These are phyloP conservation scores for Lipotes vexillifer DNA, from an alignment of 2,113 vertebrate species.

Conservation along the genomic window DNA sequence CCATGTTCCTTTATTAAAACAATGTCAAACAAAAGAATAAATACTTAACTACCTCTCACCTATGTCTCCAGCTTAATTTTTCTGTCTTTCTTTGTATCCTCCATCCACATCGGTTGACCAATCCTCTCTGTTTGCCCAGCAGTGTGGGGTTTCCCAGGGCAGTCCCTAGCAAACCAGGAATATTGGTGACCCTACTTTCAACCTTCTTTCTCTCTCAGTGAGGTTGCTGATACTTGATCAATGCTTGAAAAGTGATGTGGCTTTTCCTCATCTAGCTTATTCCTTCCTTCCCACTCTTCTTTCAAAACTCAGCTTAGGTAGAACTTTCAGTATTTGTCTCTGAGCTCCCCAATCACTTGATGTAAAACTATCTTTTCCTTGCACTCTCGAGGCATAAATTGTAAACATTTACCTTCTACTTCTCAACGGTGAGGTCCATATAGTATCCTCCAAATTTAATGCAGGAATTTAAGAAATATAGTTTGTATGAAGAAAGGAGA, in stretches of 20 bases:
- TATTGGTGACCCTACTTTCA: background rate
- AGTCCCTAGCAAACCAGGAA: background rate
- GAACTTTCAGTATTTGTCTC: background rate
- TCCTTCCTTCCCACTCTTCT: background rate
- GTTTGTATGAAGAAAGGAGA: background rate
- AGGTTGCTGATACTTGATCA: background rate
- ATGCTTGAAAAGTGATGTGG: background rate
- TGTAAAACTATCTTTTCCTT: background rate
- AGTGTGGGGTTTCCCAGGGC: background rate
- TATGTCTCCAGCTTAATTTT: background rate
- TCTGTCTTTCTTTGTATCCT: background rate
- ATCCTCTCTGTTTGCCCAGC: background rate
- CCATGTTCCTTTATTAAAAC: background rate
- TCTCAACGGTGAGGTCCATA: background rate
- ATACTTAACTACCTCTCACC: background rate
- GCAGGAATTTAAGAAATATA: background rate
- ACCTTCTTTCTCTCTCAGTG: accelerated
- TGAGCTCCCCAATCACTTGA: background rate
- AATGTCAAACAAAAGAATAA: background rate
- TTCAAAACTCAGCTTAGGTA: background rate
- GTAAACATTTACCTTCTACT: background rate
- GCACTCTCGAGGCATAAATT: background rate
- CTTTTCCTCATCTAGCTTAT: background rate
- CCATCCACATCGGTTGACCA: accelerated
- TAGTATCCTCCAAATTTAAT: background rate